Conservation (phyloP, 2,888 invertebrate genomes). For the Chloromyia formosa region DNA sequence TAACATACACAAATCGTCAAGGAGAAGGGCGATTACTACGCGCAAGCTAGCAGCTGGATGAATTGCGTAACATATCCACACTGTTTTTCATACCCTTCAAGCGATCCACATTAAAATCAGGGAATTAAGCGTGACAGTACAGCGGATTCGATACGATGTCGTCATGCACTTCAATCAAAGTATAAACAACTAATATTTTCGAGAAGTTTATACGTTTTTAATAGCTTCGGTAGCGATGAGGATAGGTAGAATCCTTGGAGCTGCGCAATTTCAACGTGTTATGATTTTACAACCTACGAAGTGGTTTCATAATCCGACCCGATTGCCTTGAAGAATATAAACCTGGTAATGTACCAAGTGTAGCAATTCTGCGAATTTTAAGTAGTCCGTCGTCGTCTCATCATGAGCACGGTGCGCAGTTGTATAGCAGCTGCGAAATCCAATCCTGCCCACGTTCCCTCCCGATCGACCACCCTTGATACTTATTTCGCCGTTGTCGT, state of each 20-base stretch:
- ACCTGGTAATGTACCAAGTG: constrained; percentile 31
- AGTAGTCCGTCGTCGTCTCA: constrained; percentile 10
- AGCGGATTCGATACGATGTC: constrained; percentile 38
- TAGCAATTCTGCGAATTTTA: constrained; percentile 30
- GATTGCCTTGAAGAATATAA: constrained; percentile 1
- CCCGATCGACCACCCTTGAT: constrained; percentile 22
- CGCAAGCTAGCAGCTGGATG: constrained; percentile 15
- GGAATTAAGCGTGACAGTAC: constrained; percentile 27
- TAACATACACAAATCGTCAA: not conserved
- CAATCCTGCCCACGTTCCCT: constrained; percentile 41
- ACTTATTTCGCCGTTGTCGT: not conserved
- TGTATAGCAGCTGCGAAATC: constrained; percentile 39
- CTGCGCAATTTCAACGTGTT: too few relatives aligned
- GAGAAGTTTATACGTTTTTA: not conserved
- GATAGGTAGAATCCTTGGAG: too few relatives aligned
- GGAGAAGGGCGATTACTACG: not conserved
- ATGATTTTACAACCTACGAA: too few relatives aligned
- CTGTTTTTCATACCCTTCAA: not conserved
- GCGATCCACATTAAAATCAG: not conserved
- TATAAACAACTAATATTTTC: constrained; percentile 27
- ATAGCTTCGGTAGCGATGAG: not conserved
- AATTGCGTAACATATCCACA: not conserved
- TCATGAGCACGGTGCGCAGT: constrained; percentile 26
- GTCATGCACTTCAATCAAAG: constrained; percentile 40
- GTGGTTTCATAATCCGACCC: too few relatives aligned